Base-by-base conservation (phyloP, 2,113 vertebrate genomes). In the Merops nubicus region DNA sequence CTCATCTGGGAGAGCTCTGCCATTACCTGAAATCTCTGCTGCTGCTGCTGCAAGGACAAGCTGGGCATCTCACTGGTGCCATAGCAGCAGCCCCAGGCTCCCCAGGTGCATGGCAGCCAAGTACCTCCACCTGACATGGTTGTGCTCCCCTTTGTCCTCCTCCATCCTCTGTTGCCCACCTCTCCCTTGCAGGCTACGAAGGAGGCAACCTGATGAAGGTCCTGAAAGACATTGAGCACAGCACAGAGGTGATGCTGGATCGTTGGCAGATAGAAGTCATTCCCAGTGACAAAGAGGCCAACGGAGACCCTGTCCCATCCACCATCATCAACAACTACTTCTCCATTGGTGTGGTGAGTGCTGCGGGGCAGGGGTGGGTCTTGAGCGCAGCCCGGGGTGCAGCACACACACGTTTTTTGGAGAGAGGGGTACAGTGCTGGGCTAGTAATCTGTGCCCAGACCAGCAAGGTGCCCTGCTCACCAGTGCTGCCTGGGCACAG, bases 261-360 rank as follows among this genome's bases (percentile, higher is more conserved):
- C 99, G 99, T 91, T 99, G 99, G 99, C 99, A 98, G 50, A 98
- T 99, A 9, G 99, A 99, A 18, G 98, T 99, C 40, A 95, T 98
- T 70, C 98, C 99, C 19, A 98, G 98, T 7, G 98, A 99, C 96
- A 98, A 96, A 88, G 98, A 98, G 78, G 98, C 99, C 94, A 99
- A 98, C 0, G 99, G 99, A 6, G 99, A 99, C 91, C 99, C 99
- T 1, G 98, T 99, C 21, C 99, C 99, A 0, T 99, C 99, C 97
- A 98, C 97, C 95, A 99, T 99, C 93, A 98, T 99, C 98, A 99
- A 99, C 98, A 99, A 99, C 97, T 99, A 99, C 85, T 99, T 99
- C 97, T 99, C 99, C 88, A 99, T 99, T 2, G 99, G 99, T 36
- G 99, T 99, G 99, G 99, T 99, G 95, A 99, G 99, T 84, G 15